Conservation (phyloP, 1,140 invertebrate genomes). For the Melipona quadrifasciata region DNA sequence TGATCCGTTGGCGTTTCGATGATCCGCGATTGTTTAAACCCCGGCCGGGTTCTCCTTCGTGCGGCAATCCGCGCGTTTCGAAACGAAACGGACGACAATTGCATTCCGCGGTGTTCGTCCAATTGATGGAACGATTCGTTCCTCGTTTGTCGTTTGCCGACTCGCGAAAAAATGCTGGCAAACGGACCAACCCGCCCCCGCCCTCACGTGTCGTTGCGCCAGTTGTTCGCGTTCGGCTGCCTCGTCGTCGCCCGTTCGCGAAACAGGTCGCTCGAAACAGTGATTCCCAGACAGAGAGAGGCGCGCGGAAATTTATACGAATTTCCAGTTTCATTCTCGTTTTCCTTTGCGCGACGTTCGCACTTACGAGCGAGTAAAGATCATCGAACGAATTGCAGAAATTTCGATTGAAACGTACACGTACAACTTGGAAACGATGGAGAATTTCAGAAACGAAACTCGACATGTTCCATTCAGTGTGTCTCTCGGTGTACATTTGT, state of each 20-base stretch:
- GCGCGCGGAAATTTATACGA: background rate
- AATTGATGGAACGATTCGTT: conserved; percentile 37
- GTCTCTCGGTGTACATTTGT: too few species aligned
- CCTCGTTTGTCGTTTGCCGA: conserved; percentile 33
- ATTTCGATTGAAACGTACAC: too few species aligned
- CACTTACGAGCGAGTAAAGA: too few species aligned
- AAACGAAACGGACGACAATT: conserved; percentile 48
- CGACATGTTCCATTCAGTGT: too few species aligned
- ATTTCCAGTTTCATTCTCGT: background rate
- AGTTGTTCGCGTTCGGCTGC: conserved; percentile 7
- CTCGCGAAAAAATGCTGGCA: conserved; percentile 12
- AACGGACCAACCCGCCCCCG: background rate
- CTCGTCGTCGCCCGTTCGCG: background rate
- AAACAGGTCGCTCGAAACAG: background rate
- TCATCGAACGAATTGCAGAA: too few species aligned
- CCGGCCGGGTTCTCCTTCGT: conserved; percentile 7
- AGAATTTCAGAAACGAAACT: too few species aligned
- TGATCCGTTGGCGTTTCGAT: background rate
- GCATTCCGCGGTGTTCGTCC: conserved; percentile 32
- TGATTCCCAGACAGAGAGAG: background rate
- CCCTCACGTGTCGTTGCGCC: background rate
- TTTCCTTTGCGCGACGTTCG: background rate
- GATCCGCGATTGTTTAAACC: conserved; percentile 27
- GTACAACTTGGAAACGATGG: too few species aligned
- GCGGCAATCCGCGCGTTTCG: conserved; percentile 20